Conservation (phyloP, 2,113 vertebrate genomes). For the Cavia porcellus region DNA sequence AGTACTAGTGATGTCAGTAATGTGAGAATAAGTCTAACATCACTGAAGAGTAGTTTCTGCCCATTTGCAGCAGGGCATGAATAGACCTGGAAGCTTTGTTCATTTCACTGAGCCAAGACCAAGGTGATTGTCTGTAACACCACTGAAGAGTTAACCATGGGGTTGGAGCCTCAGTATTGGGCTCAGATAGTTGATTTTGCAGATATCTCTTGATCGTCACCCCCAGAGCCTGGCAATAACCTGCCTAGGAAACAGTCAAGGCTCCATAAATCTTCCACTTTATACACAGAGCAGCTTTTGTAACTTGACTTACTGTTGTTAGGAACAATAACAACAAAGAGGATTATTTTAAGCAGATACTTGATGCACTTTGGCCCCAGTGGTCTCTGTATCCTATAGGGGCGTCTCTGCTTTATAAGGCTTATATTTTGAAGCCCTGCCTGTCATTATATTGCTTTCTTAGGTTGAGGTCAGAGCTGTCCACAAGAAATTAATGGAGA, state of each 20-base stretch:
- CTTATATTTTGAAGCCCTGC: neutral
- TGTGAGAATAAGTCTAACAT: neutral
- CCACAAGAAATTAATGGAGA: slow-evolving; percentile 34
- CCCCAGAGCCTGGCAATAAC: neutral
- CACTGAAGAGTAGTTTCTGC: neutral
- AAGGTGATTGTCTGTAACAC: neutral
- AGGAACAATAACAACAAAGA: neutral
- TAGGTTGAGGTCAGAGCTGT: neutral
- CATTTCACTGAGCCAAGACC: neutral
- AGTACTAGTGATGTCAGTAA: neutral
- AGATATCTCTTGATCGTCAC: neutral
- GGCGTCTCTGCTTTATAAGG: neutral
- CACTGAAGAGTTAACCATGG: neutral
- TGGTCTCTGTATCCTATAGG: neutral
- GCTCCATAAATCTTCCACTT: neutral
- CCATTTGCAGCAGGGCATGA: neutral
- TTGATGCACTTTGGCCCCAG: neutral
- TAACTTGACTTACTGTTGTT: neutral
- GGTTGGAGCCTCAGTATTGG: neutral
- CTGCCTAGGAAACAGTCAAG: neutral
- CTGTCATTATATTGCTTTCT: neutral
- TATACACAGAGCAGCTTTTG: neutral
- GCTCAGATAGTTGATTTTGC: neutral
- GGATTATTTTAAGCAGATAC: neutral
- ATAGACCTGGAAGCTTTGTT: neutral